phyloP scores from a whole-genome alignment of 2,113 vertebrate species.

The Thunnus maccoyii region DNA sequence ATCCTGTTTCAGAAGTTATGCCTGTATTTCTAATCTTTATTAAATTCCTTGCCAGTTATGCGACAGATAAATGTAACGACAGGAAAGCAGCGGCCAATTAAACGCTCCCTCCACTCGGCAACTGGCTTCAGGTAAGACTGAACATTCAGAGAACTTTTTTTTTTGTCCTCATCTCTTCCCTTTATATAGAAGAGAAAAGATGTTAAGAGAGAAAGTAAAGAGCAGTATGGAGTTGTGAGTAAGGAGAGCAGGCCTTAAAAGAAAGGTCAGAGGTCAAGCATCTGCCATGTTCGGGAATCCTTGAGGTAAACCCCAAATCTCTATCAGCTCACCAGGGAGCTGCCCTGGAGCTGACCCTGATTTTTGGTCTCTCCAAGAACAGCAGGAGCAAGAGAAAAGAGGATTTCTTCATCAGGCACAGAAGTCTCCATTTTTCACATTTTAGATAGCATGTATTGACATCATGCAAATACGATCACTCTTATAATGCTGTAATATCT shows the following conservation, averaged over 20 bases:
- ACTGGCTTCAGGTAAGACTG: slow-evolving; percentile 93
- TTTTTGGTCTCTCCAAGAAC: not conserved
- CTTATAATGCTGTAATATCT: not conserved
- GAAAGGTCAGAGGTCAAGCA: slow-evolving; percentile 5
- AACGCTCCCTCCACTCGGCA: slow-evolving; percentile 92
- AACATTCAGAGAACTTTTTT: not conserved
- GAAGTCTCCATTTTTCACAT: too few species aligned
- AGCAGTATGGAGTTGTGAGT: not conserved
- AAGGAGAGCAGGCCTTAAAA: not conserved
- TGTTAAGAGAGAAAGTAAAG: not conserved
- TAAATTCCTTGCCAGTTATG: slow-evolving; percentile 86
- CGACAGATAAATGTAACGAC: slow-evolving; percentile 94
- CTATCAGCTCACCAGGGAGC: not conserved
- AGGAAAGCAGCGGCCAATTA: slow-evolving; percentile 93
- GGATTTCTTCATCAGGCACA: not conserved
- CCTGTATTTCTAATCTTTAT: slow-evolving; percentile 8
- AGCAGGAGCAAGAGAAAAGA: not conserved
- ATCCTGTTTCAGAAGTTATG: not conserved
- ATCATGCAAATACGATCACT: not conserved
- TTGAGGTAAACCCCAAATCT: not conserved
- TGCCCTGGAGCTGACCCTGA: not conserved
- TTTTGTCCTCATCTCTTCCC: not conserved
- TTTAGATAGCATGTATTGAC: not conserved
- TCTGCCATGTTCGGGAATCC: not conserved
- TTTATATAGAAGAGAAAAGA: not conserved